Percentiles rank a stretch among this genome's conserved stretches.
Conservation (phyloP, 2,888 invertebrate genomes). For the Diogma glabrata region DNA sequence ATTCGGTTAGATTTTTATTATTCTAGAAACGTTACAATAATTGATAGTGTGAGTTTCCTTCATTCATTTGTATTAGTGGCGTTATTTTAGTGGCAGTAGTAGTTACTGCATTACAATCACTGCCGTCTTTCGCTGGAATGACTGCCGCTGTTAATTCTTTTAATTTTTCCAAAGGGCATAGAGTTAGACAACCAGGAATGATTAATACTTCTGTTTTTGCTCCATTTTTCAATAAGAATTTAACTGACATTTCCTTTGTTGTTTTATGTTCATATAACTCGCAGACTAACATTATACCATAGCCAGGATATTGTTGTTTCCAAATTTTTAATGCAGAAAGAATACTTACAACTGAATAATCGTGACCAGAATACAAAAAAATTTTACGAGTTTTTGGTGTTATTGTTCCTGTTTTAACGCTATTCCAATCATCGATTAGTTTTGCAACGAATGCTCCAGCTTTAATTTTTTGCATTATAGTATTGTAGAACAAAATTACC, state of each 20-base stretch:
- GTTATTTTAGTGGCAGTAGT: too few species aligned
- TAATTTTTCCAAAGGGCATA: conserved; percentile 48
- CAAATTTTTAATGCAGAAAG: conserved; percentile 51
- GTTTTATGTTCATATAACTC: conserved; percentile 46
- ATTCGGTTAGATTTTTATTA: too few species aligned
- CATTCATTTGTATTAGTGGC: too few species aligned
- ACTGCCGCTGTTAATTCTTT: conserved; percentile 40
- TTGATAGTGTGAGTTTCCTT: too few species aligned
- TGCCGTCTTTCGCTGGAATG: too few species aligned
- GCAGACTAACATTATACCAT: conserved; percentile 49
- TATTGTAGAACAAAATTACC: conserved; percentile 45
- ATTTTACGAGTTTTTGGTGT: conserved; percentile 42
- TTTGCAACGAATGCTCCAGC: conserved; percentile 51
- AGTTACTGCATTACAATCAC: too few species aligned
- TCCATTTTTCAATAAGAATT: conserved; percentile 33
- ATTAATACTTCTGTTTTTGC: conserved; percentile 40
- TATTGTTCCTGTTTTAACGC: conserved; percentile 36
- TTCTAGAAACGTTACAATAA: too few species aligned
- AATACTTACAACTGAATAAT: conserved; percentile 56
- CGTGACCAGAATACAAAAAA: conserved; percentile 58
- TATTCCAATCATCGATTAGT: conserved; percentile 47
- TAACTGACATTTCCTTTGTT: conserved; percentile 37
- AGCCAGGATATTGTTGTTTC: conserved; percentile 52
- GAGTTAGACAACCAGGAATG: conserved; percentile 49
- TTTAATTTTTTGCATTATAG: conserved; percentile 48